These are phyloP conservation scores for Cynoglossus semilaevis DNA, from an alignment of 2,113 vertebrate genomes.

Conservation along the genomic window DNA sequence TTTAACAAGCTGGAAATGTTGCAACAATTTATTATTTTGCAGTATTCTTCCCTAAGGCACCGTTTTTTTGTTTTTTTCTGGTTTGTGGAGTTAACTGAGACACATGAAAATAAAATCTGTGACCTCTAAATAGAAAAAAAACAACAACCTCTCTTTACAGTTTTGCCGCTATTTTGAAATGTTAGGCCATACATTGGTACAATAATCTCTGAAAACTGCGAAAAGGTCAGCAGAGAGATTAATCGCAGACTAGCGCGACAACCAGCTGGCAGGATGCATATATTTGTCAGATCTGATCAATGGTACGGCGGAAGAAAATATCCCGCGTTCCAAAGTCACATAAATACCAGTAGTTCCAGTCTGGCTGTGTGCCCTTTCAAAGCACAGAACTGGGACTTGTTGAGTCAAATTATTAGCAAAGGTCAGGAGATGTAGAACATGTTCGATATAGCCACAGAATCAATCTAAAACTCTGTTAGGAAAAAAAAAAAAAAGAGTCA, in stretches of 20 bases:
- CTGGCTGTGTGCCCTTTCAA: conserved; percentile 82
- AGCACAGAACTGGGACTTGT: conserved; percentile 79
- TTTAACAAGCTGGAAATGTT: not conserved
- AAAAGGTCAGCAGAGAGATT: conserved; percentile 53
- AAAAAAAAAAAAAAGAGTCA: conserved; percentile 18
- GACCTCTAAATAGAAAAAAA: not conserved
- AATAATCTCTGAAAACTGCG: conserved; percentile 17
- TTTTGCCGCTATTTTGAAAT: not conserved
- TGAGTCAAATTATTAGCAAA: conserved; percentile 93
- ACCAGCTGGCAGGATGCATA: conserved; percentile 47
- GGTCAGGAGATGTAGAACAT: conserved; percentile 84
- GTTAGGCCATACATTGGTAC: conserved; percentile 6
- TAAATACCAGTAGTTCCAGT: conserved; percentile 86
- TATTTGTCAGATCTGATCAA: conserved; percentile 80
- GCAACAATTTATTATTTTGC: not conserved
- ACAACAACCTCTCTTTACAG: conserved; percentile 6
- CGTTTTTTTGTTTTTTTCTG: conserved; percentile 1
- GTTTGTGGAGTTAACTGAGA: not conserved
- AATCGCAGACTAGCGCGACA: conserved; percentile 33
- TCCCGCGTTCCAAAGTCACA: conserved; percentile 77
- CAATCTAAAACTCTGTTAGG: conserved; percentile 42
- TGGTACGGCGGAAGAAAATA: conserved; percentile 70
- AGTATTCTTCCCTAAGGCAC: not conserved
- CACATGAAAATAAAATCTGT: not conserved
- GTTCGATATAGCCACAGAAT: conserved; percentile 73